Evolutionary conservation across 2,113 vertebrate species (phyloP).

Genomic region (Shinisaurus crocodilurus): DNA sequence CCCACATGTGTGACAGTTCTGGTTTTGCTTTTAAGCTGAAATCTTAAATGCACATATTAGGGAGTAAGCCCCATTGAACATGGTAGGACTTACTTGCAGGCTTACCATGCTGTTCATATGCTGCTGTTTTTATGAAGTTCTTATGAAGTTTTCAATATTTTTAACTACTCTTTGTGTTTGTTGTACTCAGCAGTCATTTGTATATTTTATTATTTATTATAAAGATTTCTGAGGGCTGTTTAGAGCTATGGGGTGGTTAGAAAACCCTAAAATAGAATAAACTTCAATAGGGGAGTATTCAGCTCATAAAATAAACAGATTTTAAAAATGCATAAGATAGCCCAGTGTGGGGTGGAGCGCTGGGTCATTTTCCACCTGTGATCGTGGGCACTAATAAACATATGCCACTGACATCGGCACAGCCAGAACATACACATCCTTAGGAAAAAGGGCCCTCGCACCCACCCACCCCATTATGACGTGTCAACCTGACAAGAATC

Average conservation of each 20-base stretch:
- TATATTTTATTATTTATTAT: not conserved
- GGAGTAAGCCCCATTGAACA: not conserved
- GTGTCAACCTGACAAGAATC: not conserved
- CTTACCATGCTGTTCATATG: not conserved
- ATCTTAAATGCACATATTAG: not conserved
- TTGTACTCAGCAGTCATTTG: too few species aligned
- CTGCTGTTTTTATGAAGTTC: not conserved
- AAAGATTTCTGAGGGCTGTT: not conserved
- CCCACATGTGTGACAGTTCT: not conserved
- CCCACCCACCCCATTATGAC: not conserved
- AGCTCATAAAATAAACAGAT: not conserved
- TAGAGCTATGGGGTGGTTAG: not conserved
- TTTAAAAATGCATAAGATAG: not conserved
- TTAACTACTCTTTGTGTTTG: not conserved
- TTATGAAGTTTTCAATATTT: not conserved
- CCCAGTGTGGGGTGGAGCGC: too few species aligned
- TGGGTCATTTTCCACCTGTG: not conserved
- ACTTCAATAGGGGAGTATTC: not conserved
- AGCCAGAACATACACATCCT: not conserved
- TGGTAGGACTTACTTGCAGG: not conserved
- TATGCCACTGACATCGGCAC: not conserved
- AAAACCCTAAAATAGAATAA: not conserved
- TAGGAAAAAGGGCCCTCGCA: too few species aligned
- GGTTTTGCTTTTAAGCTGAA: not conserved
- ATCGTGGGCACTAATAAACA: not conserved